These are phyloP conservation scores for Cynaeus angustus DNA, from an alignment of 2,888 invertebrate genomes.

Conservation along the genomic window DNA sequence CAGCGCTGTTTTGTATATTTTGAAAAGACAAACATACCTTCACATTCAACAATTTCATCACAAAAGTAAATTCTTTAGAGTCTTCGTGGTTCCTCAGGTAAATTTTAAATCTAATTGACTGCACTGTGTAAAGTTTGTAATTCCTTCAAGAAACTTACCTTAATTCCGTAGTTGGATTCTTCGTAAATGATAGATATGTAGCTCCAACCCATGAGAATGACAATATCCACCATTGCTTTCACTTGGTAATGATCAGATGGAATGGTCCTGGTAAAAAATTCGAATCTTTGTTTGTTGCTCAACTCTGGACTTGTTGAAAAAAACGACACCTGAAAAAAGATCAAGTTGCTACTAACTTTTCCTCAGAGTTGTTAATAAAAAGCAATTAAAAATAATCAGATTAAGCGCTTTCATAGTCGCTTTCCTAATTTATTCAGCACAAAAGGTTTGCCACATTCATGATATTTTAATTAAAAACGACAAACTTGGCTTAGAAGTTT, in stretches of 20 bases:
- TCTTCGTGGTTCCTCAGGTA: conserved; percentile 2
- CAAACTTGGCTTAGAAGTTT: conserved; percentile 38
- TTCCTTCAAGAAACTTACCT: conserved; percentile 80
- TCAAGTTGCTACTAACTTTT: background rate
- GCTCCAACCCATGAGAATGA: conserved; percentile 90
- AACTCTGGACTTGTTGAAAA: conserved; percentile 96
- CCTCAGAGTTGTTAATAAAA: conserved; percentile 44
- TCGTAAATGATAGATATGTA: conserved; percentile 97
- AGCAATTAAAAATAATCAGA: conserved; percentile 55
- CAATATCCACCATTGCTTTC: conserved; percentile 95
- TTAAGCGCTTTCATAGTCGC: conserved; percentile 52
- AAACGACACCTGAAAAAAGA: conserved; percentile 86
- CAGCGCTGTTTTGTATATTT: no score
- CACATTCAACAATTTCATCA: background rate
- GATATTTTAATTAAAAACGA: conserved; percentile 55
- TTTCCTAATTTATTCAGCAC: conserved; percentile 53
- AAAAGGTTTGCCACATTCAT: conserved; percentile 53
- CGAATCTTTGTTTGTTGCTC: conserved; percentile 95
- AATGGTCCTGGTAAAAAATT: conserved; percentile 95
- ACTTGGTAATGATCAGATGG: conserved; percentile 96
- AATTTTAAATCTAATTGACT: conserved; percentile 28
- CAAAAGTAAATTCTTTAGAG: background rate
- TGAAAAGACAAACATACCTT: no score
- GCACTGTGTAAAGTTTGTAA: conserved; percentile 10
- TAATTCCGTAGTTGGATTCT: conserved; percentile 96